Percentiles rank a stretch among this genome's conserved stretches.
phyloP scores from a whole-genome alignment of 2,888 invertebrate genomes.

The Vesta saturnalis region DNA sequence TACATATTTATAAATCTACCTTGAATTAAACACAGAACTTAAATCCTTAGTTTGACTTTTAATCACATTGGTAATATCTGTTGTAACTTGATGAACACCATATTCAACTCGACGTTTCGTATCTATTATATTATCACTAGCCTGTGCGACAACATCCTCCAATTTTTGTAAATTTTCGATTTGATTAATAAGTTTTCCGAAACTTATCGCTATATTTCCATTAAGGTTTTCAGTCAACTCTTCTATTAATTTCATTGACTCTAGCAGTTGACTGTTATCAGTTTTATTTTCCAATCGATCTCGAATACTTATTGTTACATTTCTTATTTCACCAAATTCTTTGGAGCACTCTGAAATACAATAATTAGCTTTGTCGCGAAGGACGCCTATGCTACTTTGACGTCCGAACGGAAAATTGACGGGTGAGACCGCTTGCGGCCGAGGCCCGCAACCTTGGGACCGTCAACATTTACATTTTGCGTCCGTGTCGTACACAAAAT shows the following conservation, averaged over 20 bases:
- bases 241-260: slow-evolving; percentile 51
- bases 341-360: background rate
- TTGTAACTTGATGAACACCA: slow-evolving; percentile 82
- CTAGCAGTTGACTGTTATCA: slow-evolving; percentile 47
- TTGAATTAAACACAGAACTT: slow-evolving; percentile 72
- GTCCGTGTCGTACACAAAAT: too few relatives aligned
- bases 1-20: slow-evolving; percentile 55
- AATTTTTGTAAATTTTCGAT: slow-evolving; percentile 73
- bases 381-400: too few relatives aligned
- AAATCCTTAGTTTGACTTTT: slow-evolving; percentile 72
- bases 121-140: slow-evolving; percentile 85
- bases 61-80: slow-evolving; percentile 78
- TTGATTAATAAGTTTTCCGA: slow-evolving; percentile 66
- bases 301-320: slow-evolving; percentile 38
- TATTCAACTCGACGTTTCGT: slow-evolving; percentile 87
- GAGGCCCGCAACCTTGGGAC: too few relatives aligned
- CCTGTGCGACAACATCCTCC: slow-evolving; percentile 82
- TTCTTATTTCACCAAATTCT: slow-evolving; percentile 1
- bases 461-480: too few relatives aligned
- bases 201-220: slow-evolving; percentile 66
- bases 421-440: too few relatives aligned
- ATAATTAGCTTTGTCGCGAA: background rate
- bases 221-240: slow-evolving; percentile 70
- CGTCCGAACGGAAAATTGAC: too few relatives aligned
- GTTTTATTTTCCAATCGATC: slow-evolving; percentile 44